Percentiles rank a stretch among this genome's conserved stretches.
Conservation (phyloP, 2,113 vertebrate species). For the Microcebus griseorufus region DNA sequence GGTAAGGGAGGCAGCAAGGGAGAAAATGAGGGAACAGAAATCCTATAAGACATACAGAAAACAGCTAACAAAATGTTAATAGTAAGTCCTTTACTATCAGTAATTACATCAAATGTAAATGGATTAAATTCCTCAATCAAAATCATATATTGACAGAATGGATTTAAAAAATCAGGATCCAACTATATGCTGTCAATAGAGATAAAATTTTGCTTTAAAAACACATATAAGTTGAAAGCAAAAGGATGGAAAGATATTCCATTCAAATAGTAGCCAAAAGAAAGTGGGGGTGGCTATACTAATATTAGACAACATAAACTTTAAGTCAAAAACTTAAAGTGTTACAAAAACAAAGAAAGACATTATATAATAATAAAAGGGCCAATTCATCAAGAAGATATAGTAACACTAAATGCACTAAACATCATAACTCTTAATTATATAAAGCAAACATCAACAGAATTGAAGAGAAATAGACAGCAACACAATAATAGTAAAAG, state of each 20-base stretch:
- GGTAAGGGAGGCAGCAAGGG: background rate
- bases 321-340: background rate
- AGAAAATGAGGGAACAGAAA: background rate
- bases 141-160: background rate
- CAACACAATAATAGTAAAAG: background rate
- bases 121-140: background rate
- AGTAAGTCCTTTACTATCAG: background rate
- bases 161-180: background rate
- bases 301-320: background rate
- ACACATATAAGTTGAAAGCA: background rate
- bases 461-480: background rate
- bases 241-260: background rate
- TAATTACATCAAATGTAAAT: slow-evolving; percentile 4
- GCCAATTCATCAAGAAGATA: background rate
- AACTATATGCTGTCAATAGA: background rate
- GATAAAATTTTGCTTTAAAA: background rate
- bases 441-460: background rate
- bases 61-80: background rate
- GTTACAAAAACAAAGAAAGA: background rate
- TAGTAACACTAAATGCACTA: background rate
- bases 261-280: background rate
- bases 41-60: background rate
- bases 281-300: background rate
- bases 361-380: background rate
- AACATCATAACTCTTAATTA: background rate